A percentile compares a stretch with the other conserved stretches of the same genome.
Conservation (phyloP, 2,797 vertebrate genomes). For the Adelosebastes latens region DNA sequence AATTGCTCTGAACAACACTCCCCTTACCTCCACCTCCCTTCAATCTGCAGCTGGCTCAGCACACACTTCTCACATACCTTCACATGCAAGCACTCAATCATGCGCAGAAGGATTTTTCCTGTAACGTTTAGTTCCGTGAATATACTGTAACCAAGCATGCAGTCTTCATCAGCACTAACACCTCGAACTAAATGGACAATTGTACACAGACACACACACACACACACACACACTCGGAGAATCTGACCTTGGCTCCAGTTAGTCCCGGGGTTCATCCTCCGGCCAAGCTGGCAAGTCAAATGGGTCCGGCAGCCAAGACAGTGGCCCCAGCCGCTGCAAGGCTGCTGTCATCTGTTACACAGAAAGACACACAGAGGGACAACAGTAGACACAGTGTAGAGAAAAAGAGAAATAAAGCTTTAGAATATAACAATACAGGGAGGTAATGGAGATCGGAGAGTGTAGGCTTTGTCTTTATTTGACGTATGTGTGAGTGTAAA, state of each 20-base stretch:
- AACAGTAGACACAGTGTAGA: slow-evolving; percentile 9
- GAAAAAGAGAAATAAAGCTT: slow-evolving; percentile 9
- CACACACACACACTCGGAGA: slow-evolving; percentile 14
- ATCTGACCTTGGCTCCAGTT: slow-evolving; percentile 77
- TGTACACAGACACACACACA: slow-evolving; percentile 11
- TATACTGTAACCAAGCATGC: slow-evolving; percentile 34
- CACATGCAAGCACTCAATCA: slow-evolving; percentile 39
- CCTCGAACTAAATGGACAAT: slow-evolving; percentile 42
- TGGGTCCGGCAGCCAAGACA: slow-evolving; percentile 63
- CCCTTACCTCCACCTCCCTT: slow-evolving; percentile 67
- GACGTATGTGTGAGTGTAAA: not conserved
- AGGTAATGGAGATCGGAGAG: not conserved
- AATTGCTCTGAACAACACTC: slow-evolving; percentile 82
- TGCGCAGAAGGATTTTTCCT: slow-evolving; percentile 12
- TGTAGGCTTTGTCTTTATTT: not conserved
- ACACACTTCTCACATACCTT: slow-evolving; percentile 65
- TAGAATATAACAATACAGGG: not conserved
- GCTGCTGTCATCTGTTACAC: slow-evolving; percentile 70
- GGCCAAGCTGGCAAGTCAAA: slow-evolving; percentile 74
- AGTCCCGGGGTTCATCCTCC: slow-evolving; percentile 69
- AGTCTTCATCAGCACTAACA: slow-evolving; percentile 46
- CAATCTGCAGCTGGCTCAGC: slow-evolving; percentile 81
- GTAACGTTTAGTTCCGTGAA: slow-evolving; percentile 21
- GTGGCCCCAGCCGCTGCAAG: slow-evolving; percentile 46
- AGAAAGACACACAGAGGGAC: slow-evolving; percentile 28